A percentile compares a stretch with the other conserved stretches of the same genome.
Evolutionary conservation across 2,113 vertebrate genomes (phyloP).

Genomic region (Lagopus leucura): DNA sequence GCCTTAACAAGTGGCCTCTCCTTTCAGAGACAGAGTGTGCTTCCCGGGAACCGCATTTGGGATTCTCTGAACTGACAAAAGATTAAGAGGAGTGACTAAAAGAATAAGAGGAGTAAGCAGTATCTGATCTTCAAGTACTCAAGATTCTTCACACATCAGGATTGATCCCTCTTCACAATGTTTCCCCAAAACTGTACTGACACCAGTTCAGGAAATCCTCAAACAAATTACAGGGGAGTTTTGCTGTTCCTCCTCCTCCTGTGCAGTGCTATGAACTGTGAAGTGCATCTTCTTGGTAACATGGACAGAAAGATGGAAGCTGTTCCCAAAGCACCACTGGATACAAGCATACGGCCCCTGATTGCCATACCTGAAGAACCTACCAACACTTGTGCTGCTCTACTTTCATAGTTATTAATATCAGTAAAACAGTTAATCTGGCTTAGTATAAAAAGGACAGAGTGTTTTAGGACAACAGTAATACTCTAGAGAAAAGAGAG

Average conservation of each 20-base stretch:
- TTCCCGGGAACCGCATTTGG: neutral
- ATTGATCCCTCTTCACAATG: neutral
- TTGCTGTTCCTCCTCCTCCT: too few species aligned
- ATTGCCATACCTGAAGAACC: neutral
- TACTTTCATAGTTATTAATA: constrained; percentile 39
- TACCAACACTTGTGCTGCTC: constrained; percentile 5
- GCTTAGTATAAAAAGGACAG: neutral
- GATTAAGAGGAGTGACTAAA: neutral
- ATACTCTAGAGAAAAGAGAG: constrained; percentile 29
- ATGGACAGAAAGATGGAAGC: rapidly evolving
- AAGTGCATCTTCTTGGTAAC: neutral
- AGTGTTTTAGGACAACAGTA: constrained; percentile 30
- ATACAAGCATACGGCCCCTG: neutral
- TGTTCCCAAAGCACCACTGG: neutral
- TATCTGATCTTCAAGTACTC: neutral
- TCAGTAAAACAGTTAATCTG: constrained; percentile 18
- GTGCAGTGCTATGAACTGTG: neutral
- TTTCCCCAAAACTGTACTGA: neutral
- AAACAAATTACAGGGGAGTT: neutral
- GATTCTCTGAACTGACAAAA: neutral
- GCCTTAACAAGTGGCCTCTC: neutral
- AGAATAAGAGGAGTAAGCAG: neutral
- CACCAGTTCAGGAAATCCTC: neutral
- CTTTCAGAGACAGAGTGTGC: neutral
- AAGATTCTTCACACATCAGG: neutral